phyloP scores from a whole-genome alignment of 2,113 vertebrate species.

The Sinocyclocheilus grahami region DNA sequence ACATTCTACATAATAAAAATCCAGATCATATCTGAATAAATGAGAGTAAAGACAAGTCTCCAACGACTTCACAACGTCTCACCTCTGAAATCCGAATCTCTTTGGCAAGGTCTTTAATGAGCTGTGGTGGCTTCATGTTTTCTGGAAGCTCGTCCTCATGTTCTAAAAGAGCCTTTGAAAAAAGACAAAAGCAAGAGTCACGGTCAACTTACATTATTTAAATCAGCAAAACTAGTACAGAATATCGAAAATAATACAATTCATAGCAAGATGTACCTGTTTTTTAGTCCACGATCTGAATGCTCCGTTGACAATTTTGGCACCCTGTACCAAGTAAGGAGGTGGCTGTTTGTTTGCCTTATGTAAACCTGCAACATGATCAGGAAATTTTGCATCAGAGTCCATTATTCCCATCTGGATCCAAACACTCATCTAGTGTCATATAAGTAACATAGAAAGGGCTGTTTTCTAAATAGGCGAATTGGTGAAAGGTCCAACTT shows the following conservation, averaged over 20 bases:
- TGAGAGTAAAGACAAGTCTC: neutral
- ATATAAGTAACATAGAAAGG: conserved; percentile 10
- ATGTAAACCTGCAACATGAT: conserved; percentile 84
- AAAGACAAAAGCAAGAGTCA: neutral
- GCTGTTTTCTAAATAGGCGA: conserved; percentile 18
- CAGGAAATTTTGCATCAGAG: conserved; percentile 25
- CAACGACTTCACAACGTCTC: conserved; percentile 46
- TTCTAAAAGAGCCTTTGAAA: conserved; percentile 88
- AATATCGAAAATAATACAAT: neutral
- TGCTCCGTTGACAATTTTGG: conserved; percentile 97
- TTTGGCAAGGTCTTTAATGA: conserved; percentile 99
- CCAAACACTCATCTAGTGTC: neutral
- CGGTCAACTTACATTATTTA: neutral
- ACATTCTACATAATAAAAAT: conserved; percentile 1
- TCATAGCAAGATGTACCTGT: conserved; percentile 77
- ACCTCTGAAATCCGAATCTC: conserved; percentile 98
- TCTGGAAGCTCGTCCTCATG: conserved; percentile 98
- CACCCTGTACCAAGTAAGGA: conserved; percentile 91
- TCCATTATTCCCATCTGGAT: neutral
- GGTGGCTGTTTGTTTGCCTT: conserved; percentile 93
- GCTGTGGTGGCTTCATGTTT: conserved; percentile 96
- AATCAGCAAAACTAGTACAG: neutral
- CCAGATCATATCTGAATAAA: conserved; percentile 2
- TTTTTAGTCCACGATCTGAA: conserved; percentile 99
- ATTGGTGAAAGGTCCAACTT: conserved; percentile 31